Percentiles rank a stretch among this genome's conserved stretches.
Evolutionary conservation across 2,113 vertebrate species (phyloP).

Genomic region (Chiloscyllium plagiosum): DNA sequence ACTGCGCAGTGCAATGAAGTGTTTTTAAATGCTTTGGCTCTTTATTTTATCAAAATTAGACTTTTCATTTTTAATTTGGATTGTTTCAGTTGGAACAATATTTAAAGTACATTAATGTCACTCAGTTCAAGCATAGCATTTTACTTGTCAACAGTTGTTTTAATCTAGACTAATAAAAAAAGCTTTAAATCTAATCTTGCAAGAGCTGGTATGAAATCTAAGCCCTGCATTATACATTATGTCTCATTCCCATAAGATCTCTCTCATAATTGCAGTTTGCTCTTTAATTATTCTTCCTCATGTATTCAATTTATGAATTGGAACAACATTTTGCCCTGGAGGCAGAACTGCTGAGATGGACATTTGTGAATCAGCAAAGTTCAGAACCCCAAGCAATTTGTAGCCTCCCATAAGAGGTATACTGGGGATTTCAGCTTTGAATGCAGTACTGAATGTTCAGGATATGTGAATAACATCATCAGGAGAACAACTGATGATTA

Average conservation of each 20-base stretch:
- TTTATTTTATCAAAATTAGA: not conserved
- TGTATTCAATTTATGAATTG: constrained; percentile 60
- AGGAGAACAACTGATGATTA: constrained; percentile 42
- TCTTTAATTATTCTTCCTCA: constrained; percentile 60
- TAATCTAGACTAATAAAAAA: constrained; percentile 53
- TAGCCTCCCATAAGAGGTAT: constrained; percentile 36
- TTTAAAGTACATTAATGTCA: not conserved
- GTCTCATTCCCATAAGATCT: constrained; percentile 55
- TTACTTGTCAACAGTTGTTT: constrained; percentile 48
- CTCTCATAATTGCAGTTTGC: constrained; percentile 56
- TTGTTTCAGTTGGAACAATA: not conserved
- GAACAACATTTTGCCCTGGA: constrained; percentile 48
- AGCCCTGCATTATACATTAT: constrained; percentile 44
- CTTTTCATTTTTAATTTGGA: not conserved
- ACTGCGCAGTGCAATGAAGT: not conserved
- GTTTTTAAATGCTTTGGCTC: not conserved
- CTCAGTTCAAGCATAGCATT: constrained; percentile 42
- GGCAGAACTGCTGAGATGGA: constrained; percentile 51
- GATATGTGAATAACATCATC: constrained; percentile 39
- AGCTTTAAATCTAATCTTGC: constrained; percentile 56
- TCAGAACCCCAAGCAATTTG: constrained; percentile 40
- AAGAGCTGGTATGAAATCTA: constrained; percentile 50
- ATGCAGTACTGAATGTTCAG: constrained; percentile 40
- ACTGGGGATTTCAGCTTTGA: constrained; percentile 42
- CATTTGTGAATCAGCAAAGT: constrained; percentile 45